These are phyloP conservation scores for Semnornis frantzii DNA, from an alignment of 2,113 vertebrate genomes.

Conservation along the genomic window DNA sequence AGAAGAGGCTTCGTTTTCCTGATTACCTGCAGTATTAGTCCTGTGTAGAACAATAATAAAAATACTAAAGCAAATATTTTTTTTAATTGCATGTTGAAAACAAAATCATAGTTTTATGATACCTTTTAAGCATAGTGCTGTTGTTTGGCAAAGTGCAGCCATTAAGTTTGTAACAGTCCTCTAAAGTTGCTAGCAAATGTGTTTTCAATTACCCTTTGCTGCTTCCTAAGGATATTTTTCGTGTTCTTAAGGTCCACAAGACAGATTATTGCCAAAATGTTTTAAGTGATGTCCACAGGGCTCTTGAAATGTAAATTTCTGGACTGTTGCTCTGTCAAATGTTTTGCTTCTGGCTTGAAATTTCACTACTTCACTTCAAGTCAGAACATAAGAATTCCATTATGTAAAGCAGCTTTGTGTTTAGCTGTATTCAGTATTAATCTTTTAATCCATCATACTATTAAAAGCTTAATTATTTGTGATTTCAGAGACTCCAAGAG, in stretches of 20 bases:
- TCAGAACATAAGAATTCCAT: not conserved
- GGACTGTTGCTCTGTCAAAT: not conserved
- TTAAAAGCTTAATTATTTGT: not conserved
- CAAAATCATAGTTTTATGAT: not conserved
- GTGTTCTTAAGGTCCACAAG: not conserved
- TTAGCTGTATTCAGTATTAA: not conserved
- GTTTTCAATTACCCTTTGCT: not conserved
- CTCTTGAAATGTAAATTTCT: not conserved
- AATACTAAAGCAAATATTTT: not conserved
- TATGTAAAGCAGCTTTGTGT: not conserved
- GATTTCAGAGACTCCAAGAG: conserved; percentile 90
- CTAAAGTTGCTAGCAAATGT: not conserved
- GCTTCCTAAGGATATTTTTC: not conserved
- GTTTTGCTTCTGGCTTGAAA: not conserved
- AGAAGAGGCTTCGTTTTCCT: not conserved
- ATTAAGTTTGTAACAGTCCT: not conserved
- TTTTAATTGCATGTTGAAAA: not conserved
- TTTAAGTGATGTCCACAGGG: not conserved
- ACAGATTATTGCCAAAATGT: not conserved
- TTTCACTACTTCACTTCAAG: not conserved
- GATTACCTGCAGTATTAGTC: not conserved
- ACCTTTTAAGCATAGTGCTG: not conserved
- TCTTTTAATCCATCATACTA: not conserved
- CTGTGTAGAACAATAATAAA: not conserved
- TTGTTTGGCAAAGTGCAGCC: not conserved